phyloP scores from a whole-genome alignment of 2,113 vertebrate species.

The Dasypus novemcinctus region DNA sequence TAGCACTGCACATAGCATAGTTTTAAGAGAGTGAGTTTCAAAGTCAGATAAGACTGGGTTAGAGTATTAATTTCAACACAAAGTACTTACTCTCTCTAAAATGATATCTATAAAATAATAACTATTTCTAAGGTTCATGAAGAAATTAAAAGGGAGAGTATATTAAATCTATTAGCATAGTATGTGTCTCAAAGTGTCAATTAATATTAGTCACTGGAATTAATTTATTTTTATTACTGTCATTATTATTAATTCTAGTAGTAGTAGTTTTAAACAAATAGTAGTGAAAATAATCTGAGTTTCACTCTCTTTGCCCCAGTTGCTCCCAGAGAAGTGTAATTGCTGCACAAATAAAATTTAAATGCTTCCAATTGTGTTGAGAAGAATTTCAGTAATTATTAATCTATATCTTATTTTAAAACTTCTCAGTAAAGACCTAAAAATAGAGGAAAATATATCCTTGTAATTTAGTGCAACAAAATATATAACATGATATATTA shows the following conservation, averaged over 20 bases:
- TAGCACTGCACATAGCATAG: background rate
- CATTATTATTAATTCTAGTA: background rate
- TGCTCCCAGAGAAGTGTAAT: background rate
- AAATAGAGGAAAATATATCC: constrained; percentile 62
- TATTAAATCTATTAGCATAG: background rate
- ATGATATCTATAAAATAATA: background rate
- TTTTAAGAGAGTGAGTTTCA: background rate
- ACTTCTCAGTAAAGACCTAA: constrained; percentile 71
- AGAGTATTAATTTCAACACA: background rate
- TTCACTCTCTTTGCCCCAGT: background rate
- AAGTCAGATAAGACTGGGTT: background rate
- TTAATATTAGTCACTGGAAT: background rate
- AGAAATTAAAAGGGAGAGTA: background rate
- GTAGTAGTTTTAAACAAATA: background rate
- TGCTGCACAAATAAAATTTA: constrained; percentile 10
- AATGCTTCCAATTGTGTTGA: background rate
- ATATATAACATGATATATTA: constrained; percentile 76
- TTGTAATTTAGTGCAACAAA: constrained; percentile 77
- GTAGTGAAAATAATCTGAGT: background rate
- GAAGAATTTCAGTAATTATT: constrained; percentile 14
- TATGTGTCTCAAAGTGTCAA: background rate
- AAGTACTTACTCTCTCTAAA: background rate
- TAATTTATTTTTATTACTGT: background rate
- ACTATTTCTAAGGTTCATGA: background rate
- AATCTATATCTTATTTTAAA: constrained; percentile 65